Evolutionary conservation across 1,140 invertebrate genomes (phyloP), one percentile per base, ranked within the genome.

Genomic region (Drosophila repleta): DNA sequence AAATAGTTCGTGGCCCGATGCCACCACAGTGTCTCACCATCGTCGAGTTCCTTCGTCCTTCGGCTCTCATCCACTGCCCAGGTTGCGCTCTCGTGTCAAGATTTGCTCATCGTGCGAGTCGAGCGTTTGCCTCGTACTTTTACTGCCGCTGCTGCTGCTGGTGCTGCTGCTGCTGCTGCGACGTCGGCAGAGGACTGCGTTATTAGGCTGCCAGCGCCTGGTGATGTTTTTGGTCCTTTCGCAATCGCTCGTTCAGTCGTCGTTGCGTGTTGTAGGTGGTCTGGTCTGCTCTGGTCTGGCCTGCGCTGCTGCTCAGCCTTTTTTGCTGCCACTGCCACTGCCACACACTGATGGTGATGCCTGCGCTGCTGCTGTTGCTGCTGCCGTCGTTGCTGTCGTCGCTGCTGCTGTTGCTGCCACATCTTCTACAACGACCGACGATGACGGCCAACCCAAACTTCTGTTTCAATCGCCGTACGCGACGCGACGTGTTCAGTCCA

Each of bases 201-300:
- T 32, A 41, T 45, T 60, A 60, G 32, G 41, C 57, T 57, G 75
- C 79, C 60, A 71, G 53, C 57, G 68, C 68, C 77, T 84, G 77
- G 66, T 85, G 82, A 70, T 65, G 61, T 70, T 65, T 70, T 87
- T 87, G 83, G 82, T 87, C 82, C 82, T 87, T 88, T 85, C 74
- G 78, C 82, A 69, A 85, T 65, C 56, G 79, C 52, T 83, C 74
- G 79, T 82, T 88, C 82, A 87, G 83, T 87, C 82, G 83, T 88
- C 82, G 82, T 87, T 87, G 83, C 82, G 82, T 87, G 79, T 87
- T 88, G 82, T 87, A 87, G 82, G 82, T 87, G 82, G 82, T 74
- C 82, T 82, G 82, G 75, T 87, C 83, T 85, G 64, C 61, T 76
- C 45, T 58, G 78, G 57, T 74, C 74, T 63, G 52, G 51, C 61